These are phyloP conservation scores for Stenolophus ochropezus DNA, from an alignment of 2,888 invertebrate genomes.

Conservation along the genomic window DNA sequence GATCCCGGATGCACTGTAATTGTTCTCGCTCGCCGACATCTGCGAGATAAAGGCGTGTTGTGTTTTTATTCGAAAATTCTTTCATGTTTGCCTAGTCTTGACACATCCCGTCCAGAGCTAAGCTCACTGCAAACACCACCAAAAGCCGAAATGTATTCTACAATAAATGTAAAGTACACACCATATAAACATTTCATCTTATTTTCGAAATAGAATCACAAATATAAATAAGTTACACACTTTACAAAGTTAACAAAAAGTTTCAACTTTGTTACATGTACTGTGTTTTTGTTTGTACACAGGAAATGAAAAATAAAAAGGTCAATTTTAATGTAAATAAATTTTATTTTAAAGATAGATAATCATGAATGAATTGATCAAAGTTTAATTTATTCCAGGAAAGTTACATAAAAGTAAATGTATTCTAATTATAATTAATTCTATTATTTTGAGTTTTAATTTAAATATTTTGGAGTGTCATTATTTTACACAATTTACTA, in stretches of 20 bases:
- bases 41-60: not conserved
- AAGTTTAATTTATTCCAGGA: too few species aligned
- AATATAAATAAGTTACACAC: not conserved
- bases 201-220: conserved; percentile 2
- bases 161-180: conserved; percentile 38
- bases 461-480: too few species aligned
- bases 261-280: not conserved
- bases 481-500: too few species aligned
- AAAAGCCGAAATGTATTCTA: conserved; percentile 5
- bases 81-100: conserved; percentile 12
- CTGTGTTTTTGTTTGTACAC: too few species aligned
- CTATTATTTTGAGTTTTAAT: too few species aligned
- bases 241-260: not conserved
- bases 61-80: conserved; percentile 28
- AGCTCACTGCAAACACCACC: not conserved
- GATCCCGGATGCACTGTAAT: not conserved
- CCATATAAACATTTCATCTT: conserved; percentile 8
- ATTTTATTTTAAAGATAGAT: too few species aligned
- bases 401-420: too few species aligned
- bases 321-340: too few species aligned
- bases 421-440: too few species aligned
- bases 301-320: too few species aligned
- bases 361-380: too few species aligned
- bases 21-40: not conserved
- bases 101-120: conserved; percentile 12